A percentile compares a stretch with the other conserved stretches of the same genome.
Conservation (phyloP, 2,113 vertebrate species). For the Tachysurus fulvidraco region DNA sequence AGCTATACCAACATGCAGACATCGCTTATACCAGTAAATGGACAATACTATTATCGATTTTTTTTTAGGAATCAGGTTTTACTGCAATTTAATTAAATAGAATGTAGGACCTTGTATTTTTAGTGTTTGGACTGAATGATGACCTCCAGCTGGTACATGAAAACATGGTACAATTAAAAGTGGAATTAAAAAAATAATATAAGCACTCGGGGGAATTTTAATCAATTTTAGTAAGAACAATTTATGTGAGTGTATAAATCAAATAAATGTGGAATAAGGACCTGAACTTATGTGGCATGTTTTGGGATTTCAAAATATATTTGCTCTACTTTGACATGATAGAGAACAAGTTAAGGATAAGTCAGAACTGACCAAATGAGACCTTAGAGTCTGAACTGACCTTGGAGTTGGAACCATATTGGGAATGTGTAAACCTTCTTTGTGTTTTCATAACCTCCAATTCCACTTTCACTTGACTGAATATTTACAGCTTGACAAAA, state of each 20-base stretch:
- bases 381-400: constrained; percentile 9
- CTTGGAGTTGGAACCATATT: not conserved
- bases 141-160: not conserved
- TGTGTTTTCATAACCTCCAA: not conserved
- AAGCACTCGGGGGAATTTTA: not conserved
- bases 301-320: not conserved
- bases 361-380: not conserved
- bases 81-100: not conserved
- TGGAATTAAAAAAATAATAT: not conserved
- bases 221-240: not conserved
- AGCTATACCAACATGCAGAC: too few species aligned
- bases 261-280: not conserved
- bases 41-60: too few species aligned
- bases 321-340: constrained; percentile 13
- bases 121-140: not conserved
- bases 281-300: not conserved
- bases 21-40: too few species aligned
- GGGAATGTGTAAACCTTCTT: constrained; percentile 11
- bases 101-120: not conserved
- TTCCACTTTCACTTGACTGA: not conserved
- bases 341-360: not conserved
- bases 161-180: not conserved
- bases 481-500: not conserved
- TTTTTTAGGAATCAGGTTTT: too few species aligned
- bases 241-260: not conserved